Percentiles rank a stretch among this genome's conserved stretches.
These are phyloP conservation scores for Ceratina japonica DNA, from an alignment of 1,140 invertebrate species.

Conservation along the genomic window DNA sequence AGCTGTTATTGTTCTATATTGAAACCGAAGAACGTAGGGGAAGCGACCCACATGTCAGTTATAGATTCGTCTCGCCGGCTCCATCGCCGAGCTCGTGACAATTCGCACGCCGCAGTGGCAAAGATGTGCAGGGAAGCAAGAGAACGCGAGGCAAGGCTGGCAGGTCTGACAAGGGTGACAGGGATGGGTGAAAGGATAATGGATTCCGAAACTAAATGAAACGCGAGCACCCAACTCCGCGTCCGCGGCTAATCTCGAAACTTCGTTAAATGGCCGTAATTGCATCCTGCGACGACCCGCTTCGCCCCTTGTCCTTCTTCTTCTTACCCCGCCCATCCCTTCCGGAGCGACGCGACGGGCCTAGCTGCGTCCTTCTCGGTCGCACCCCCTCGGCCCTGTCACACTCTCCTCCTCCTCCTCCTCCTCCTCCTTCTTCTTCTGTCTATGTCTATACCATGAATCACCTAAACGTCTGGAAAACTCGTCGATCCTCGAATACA, in stretches of 20 bases:
- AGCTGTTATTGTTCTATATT: too few species aligned
- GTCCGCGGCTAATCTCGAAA: slow-evolving; percentile 74
- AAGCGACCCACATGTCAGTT: too few species aligned
- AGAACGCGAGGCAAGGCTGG: background rate
- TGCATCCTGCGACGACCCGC: slow-evolving; percentile 66
- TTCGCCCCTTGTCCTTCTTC: slow-evolving; percentile 37
- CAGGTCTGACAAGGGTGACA: background rate
- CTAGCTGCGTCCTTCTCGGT: too few species aligned
- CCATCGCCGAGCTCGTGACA: slow-evolving; percentile 39
- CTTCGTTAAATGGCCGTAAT: slow-evolving; percentile 77
- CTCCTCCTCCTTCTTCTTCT: too few species aligned
- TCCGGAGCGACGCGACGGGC: too few species aligned
- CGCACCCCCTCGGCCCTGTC: background rate
- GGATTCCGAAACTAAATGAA: slow-evolving; percentile 75
- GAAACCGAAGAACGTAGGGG: too few species aligned
- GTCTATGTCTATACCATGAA: slow-evolving; percentile 8
- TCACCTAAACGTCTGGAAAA: slow-evolving; percentile 44
- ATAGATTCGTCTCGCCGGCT: slow-evolving; percentile 14
- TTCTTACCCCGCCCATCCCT: background rate
- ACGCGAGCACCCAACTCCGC: slow-evolving; percentile 64
- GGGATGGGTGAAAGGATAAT: slow-evolving; percentile 69
- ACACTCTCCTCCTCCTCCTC: background rate
- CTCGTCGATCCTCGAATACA: slow-evolving; percentile 33
- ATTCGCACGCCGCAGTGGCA: slow-evolving; percentile 13
- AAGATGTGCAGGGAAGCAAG: slow-evolving; percentile 22